Evolutionary conservation across 2,888 invertebrate genomes (phyloP).

Genomic region (Trissonchulus sp.): DNA sequence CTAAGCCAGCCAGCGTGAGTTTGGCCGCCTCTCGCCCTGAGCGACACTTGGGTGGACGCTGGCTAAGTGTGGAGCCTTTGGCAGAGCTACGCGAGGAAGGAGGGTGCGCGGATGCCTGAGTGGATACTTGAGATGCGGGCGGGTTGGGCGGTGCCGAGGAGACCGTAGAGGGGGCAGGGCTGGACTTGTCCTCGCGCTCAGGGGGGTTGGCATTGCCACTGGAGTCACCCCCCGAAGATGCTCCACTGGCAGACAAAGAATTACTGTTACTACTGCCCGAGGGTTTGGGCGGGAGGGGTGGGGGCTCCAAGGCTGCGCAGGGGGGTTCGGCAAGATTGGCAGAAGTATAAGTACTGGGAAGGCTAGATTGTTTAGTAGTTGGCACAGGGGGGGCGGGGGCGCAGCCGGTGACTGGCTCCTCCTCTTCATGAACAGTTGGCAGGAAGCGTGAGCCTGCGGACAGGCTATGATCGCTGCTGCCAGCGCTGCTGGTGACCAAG

Average conservation of each 20-base stretch:
- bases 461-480: no score
- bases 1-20: not conserved
- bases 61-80: no score
- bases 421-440: not conserved
- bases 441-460: no score
- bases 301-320: no score
- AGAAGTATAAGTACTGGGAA: not conserved
- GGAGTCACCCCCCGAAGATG: not conserved
- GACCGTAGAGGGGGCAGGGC: not conserved
- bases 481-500: no score
- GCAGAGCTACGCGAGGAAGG: not conserved
- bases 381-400: not conserved
- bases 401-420: not conserved
- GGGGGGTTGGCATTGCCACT: no score
- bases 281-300: not conserved
- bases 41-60: no score
- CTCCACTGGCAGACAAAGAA: not conserved
- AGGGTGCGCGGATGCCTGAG: not conserved
- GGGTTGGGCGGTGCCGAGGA: not conserved
- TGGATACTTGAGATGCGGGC: not conserved
- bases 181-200: no score
- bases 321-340: not conserved
- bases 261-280: not conserved
- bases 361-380: not conserved
- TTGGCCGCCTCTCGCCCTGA: not conserved